Evolutionary conservation across 2,888 invertebrate genomes (phyloP), one percentile per base, ranked within the genome.

Genomic region (Pristionchus arcanus): DNA sequence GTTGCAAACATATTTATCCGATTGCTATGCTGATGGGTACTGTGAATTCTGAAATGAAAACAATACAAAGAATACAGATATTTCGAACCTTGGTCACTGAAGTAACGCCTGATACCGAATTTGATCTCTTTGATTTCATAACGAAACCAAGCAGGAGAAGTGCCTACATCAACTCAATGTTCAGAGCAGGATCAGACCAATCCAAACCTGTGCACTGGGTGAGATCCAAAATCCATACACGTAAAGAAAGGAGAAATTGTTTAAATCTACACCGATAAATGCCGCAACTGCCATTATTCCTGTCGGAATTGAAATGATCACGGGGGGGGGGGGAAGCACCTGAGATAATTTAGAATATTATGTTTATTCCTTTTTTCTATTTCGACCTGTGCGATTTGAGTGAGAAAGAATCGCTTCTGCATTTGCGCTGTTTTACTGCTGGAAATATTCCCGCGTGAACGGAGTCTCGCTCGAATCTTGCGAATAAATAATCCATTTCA

Each of bases 381-480:
- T 55, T 25, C 25, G 3, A 63, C 63, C 25, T 63, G 63, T 1
- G 63, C 63, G 7, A 63, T 63, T 63, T 74, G 74, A 16, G 37
- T 74, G 7, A 34, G 74, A 42, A 74, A 74, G 37, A 74, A 74
- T 16, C 42, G 74, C 21, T 25, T 74, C 37, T 74, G 74, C 74
- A 74, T 74, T 34, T 21, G 34, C 37, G 19, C 74, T 3, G 74
- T 74, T 42, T 37, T 74, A 19, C 42, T 19, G 42, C 74, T 74
- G 19, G n/a, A 21, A 7, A 31, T 74, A 13, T 74, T 25, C 11
- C 74, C 74, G 34, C 5, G 37, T 25, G 74, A 74, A 31, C 34
- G 42, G 42, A 74, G 74, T 37, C 37, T 74, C 37, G 37, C 34
- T 21, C 74, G 74, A 74, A 74, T 74, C 74, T 74, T 42, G 42